These are phyloP conservation scores for Dolichotis patagonum DNA, from an alignment of 2,113 vertebrate genomes.

Conservation along the genomic window DNA sequence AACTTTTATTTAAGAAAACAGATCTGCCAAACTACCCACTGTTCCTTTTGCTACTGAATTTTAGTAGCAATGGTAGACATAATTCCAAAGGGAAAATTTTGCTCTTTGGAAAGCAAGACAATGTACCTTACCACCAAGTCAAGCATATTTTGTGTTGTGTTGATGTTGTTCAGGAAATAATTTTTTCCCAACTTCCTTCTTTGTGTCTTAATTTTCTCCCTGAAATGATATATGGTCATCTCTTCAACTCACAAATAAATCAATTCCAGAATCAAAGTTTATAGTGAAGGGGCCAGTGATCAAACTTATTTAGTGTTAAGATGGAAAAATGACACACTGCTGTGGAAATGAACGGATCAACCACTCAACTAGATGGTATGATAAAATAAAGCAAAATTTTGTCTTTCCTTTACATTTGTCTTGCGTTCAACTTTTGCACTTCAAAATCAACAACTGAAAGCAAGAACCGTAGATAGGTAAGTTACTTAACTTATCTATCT, in stretches of 20 bases:
- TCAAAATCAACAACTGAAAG: constrained; percentile 37
- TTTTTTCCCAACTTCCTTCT: neutral
- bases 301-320: neutral
- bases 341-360: constrained; percentile 10
- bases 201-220: constrained; percentile 22
- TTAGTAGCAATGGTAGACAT: constrained; percentile 48
- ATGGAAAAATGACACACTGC: constrained; percentile 31
- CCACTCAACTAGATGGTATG: neutral
- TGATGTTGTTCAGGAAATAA: constrained; percentile 61
- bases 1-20: constrained; percentile 75
- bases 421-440: constrained; percentile 14
- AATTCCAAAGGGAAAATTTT: constrained; percentile 51
- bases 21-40: constrained; percentile 58
- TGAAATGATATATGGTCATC: constrained; percentile 33
- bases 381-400: constrained; percentile 17
- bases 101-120: neutral
- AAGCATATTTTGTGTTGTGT: constrained; percentile 16
- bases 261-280: constrained; percentile 54
- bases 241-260: neutral
- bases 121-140: constrained; percentile 32
- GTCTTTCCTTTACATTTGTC: neutral
- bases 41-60: constrained; percentile 71
- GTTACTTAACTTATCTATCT: neutral
- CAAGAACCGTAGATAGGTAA: neutral
- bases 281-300: neutral